Evolutionary conservation across 1,140 invertebrate genomes (phyloP).

Genomic region (Caenorhabditis tropicalis): DNA sequence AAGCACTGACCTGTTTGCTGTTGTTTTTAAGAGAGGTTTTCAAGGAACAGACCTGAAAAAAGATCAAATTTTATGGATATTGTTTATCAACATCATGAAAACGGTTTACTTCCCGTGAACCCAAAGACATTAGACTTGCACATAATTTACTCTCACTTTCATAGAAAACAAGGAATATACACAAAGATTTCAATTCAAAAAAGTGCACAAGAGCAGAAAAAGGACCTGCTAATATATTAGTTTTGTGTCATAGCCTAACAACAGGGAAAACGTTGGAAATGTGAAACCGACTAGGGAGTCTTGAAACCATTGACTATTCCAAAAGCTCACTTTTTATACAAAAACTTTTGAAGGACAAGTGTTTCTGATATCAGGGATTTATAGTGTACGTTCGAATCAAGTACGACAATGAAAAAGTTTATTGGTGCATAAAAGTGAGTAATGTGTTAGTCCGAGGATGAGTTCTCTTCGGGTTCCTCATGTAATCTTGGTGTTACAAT

Average conservation of each 20-base stretch:
- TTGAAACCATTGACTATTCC: background rate
- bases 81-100: background rate
- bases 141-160: background rate
- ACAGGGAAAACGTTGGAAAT: slow-evolving; percentile 18
- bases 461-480: slow-evolving; percentile 33
- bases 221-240: slow-evolving; percentile 29
- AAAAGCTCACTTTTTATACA: background rate
- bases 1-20: no score
- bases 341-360: background rate
- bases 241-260: background rate
- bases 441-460: slow-evolving; percentile 26
- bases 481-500: slow-evolving; percentile 44
- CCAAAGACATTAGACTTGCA: background rate
- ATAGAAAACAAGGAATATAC: background rate
- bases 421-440: slow-evolving; percentile 35
- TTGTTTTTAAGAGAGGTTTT: background rate
- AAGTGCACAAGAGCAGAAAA: background rate
- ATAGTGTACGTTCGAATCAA: background rate
- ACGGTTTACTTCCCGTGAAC: background rate
- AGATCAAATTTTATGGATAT: background rate
- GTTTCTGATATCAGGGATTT: background rate
- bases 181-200: background rate
- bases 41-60: background rate
- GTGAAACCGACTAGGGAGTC: background rate
- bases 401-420: slow-evolving; percentile 25